Conservation (phyloP, 2,888 invertebrate species). For the Drosophila ustulata region DNA sequence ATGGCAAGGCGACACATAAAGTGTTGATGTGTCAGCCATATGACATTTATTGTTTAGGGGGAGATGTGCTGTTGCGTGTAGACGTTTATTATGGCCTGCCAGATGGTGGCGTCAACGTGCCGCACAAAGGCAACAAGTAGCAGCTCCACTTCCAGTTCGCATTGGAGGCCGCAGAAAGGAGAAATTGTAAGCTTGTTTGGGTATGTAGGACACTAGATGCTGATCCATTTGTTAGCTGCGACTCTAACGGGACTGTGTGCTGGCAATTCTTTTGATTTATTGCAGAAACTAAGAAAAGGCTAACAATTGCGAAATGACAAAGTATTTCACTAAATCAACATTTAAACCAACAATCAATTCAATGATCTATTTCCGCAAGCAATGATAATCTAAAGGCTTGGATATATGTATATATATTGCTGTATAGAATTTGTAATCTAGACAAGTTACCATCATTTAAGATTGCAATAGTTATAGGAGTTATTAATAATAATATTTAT, state of each 20-base stretch:
- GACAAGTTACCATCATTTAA: not conserved
- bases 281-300: slow-evolving; percentile 13
- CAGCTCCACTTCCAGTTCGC: slow-evolving; percentile 3
- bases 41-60: slow-evolving; percentile 74
- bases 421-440: too few species aligned
- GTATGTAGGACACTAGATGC: slow-evolving; percentile 20
- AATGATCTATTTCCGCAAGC: slow-evolving; percentile 21
- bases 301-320: slow-evolving; percentile 7
- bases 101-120: slow-evolving; percentile 70
- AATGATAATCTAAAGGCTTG: not conserved
- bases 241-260: slow-evolving; percentile 1
- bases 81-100: slow-evolving; percentile 64
- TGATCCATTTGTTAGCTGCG: slow-evolving; percentile 30
- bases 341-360: slow-evolving; percentile 5
- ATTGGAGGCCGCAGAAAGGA: not conserved
- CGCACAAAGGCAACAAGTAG: slow-evolving; percentile 64
- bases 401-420: too few species aligned
- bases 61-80: slow-evolving; percentile 28
- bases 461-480: too few species aligned
- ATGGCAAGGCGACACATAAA: slow-evolving; percentile 70
- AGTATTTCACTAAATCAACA: not conserved
- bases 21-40: slow-evolving; percentile 80
- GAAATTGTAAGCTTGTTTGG: slow-evolving; percentile 14
- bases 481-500: too few species aligned
- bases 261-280: slow-evolving; percentile 43